phyloP scores from a whole-genome alignment of 2,113 vertebrate species.

The Entelurus aequoreus region DNA sequence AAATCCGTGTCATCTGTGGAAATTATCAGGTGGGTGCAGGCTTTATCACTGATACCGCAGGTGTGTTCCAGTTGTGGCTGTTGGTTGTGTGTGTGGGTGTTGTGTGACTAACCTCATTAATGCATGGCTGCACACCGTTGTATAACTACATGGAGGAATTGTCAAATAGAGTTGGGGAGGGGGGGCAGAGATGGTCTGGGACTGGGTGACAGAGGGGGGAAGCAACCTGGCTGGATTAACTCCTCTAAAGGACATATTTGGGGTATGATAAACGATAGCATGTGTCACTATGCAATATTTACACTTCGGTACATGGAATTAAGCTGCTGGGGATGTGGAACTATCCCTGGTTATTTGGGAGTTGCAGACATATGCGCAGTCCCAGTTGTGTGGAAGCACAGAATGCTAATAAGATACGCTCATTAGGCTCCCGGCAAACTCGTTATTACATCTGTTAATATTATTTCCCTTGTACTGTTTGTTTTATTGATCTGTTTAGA shows the following conservation, averaged over 20 bases:
- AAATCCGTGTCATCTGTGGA: conserved; percentile 17
- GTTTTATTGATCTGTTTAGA: conserved; percentile 13
- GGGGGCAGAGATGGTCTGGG: conserved; percentile 26
- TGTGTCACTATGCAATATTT: conserved; percentile 16
- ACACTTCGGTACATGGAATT: conserved; percentile 14
- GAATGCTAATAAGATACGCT: conserved; percentile 33
- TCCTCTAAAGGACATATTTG: conserved; percentile 25
- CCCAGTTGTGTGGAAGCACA: conserved; percentile 22
- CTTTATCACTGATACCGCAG: conserved; percentile 38
- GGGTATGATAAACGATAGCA: conserved; percentile 15
- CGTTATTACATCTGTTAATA: conserved; percentile 28
- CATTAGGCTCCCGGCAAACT: conserved; percentile 16
- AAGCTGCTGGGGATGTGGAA: conserved; percentile 12
- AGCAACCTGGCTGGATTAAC: conserved; percentile 29
- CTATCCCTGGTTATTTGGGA: conserved; percentile 16
- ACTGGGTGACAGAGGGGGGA: conserved; percentile 6
- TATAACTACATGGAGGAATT: conserved; percentile 44
- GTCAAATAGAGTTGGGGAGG: conserved; percentile 32
- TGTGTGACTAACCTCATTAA: conserved; percentile 53
- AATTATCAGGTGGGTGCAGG: conserved; percentile 16
- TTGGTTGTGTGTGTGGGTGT: conserved; percentile 16
- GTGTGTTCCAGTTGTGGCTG: conserved; percentile 35
- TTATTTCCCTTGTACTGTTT: conserved; percentile 24
- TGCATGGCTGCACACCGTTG: conserved; percentile 41
- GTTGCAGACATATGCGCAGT: conserved; percentile 23